Evolutionary conservation across 2,113 vertebrate species (phyloP), one percentile per base, ranked within the genome.

Genomic region (Halcyon senegalensis): DNA sequence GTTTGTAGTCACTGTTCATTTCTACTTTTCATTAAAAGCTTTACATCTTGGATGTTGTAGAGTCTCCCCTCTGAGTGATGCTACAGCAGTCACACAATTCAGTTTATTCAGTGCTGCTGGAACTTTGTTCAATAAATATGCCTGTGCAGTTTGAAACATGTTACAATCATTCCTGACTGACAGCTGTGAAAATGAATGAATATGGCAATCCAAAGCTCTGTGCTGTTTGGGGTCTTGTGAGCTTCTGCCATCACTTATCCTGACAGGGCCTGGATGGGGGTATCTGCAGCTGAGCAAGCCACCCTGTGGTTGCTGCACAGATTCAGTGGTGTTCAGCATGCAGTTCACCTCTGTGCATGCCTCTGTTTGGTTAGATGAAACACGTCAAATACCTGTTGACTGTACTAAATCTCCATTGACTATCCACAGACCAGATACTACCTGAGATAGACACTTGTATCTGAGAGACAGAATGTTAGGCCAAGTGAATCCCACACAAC

Each of bases 1-100:
- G 46, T 89, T 89, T 78, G 55, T 62, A 50, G 23, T 43, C 8
- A 2, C 21, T 91, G n/a, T 51, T 37, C 6, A 9, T 83, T 83
- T 92, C 51, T 69, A 33, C 31, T 80, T 94, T 80, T 90, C 55
- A 59, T 83, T 70, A 28, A 51, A 94, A 92, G 74, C 33, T 39
- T 67, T 77, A 14, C 1, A 1, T 24, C 28, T 85, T 41, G n/a
- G 37, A 82, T 72, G 41, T 41, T 87, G 19, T 41, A 89, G 64
- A 92, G 20, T 10, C 16, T 89, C 6, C n/a, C 28, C 16, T 77
- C 60, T 84, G 83, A 69, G n/a, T 41, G 56, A 37, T 48, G 43
- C 39, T 70, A 21, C 5, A 84, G 60, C n/a, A 69, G 63, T 73
- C 75, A 89, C 51, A 72, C 23, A 68, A n/a, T n/a, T n/a, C n/a